These are phyloP conservation scores for Drosophila rubida DNA, from an alignment of 2,888 invertebrate genomes.

Conservation along the genomic window DNA sequence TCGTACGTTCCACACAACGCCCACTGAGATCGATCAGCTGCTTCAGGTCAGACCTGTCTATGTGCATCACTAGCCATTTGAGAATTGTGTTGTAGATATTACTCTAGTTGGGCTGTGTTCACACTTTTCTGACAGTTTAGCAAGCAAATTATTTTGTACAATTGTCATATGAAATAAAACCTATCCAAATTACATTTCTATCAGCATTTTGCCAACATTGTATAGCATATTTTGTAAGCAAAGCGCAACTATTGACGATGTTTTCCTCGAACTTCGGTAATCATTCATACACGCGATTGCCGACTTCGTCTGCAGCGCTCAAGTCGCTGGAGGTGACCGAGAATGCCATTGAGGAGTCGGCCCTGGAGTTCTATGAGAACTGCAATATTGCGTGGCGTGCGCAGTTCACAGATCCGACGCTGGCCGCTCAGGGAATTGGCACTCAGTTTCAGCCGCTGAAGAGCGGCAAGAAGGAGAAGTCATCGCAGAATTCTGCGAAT, in stretches of 20 bases:
- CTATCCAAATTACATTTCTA: not conserved
- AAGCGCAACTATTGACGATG: not conserved
- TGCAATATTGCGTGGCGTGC: slow-evolving; percentile 45
- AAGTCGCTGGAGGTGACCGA: slow-evolving; percentile 27
- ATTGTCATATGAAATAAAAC: not conserved
- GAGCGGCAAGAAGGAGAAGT: not conserved
- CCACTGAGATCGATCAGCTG: slow-evolving; percentile 55
- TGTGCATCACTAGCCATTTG: slow-evolving; percentile 54
- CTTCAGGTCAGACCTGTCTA: slow-evolving; percentile 78
- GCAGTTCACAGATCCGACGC: slow-evolving; percentile 23
- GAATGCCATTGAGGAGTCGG: slow-evolving; percentile 15
- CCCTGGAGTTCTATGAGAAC: slow-evolving; percentile 48
- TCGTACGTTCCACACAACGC: slow-evolving; percentile 71
- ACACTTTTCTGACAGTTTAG: not conserved
- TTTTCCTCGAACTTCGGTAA: not conserved
- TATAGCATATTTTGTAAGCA: not conserved
- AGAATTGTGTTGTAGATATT: not conserved
- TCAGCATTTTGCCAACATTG: not conserved
- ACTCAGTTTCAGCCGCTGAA: slow-evolving; percentile 13
- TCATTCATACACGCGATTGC: slow-evolving; percentile 1
- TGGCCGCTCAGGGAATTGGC: slow-evolving; percentile 40
- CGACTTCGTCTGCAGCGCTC: slow-evolving; percentile 5
- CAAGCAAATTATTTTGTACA: not conserved
- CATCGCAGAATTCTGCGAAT: not conserved
- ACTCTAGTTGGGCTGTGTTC: slow-evolving; percentile 43